Evolutionary conservation across 2,113 vertebrate genomes (phyloP).

Genomic region (Miniopterus natalensis): DNA sequence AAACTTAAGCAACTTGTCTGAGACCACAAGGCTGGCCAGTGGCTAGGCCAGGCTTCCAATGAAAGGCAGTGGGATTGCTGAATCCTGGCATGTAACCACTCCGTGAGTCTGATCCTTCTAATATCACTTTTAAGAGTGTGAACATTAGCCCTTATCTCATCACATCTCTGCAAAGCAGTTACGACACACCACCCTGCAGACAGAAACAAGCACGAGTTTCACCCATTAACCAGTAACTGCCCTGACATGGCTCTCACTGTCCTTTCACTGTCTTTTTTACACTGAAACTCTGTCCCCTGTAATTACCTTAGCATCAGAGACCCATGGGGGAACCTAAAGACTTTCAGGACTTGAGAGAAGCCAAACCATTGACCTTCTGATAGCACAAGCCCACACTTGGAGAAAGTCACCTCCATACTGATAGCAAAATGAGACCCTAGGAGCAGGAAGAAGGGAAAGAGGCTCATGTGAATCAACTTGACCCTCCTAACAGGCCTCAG

Average conservation of each 20-base stretch:
- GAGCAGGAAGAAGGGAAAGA: background rate
- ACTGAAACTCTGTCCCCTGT: background rate
- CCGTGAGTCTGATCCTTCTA: background rate
- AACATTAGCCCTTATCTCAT: background rate
- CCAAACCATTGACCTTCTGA: background rate
- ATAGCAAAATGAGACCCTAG: background rate
- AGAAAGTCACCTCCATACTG: background rate
- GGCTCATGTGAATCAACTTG: background rate
- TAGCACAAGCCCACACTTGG: background rate
- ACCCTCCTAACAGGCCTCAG: background rate
- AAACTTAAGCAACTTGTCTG: background rate
- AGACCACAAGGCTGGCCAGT: background rate
- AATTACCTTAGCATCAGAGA: background rate
- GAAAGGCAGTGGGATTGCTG: background rate
- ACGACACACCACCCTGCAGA: background rate
- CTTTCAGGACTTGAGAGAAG: background rate
- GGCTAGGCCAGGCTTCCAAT: background rate
- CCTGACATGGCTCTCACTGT: background rate
- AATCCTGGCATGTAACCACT: background rate
- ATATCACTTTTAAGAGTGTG: background rate
- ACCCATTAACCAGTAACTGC: background rate
- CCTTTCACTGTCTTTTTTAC: background rate
- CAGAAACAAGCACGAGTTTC: background rate
- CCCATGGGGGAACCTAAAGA: background rate
- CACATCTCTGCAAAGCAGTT: background rate